Base-by-base conservation (phyloP, 2,888 invertebrate genomes). In the Calameuta idolon region DNA sequence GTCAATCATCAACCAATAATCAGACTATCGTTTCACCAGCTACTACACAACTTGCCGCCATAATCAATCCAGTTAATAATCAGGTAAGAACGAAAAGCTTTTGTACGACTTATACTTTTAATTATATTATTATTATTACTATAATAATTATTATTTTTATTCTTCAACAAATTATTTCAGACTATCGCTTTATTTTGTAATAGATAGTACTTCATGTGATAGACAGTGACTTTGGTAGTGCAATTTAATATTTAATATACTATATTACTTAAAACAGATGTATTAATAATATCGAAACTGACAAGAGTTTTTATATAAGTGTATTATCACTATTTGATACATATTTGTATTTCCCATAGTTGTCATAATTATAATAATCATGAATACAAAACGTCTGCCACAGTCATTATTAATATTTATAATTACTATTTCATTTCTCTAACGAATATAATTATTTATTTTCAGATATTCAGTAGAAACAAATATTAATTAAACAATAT, bases 61-160 rank as follows among this genome's bases (percentile, higher is more conserved):
- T 90, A 74, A 90, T 90, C 75, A 90, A 88, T 83, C 89, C 90
- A 2, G 87, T 88, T 12, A 88, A 86, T 80, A 89, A 85, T 84
- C 88, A 89, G 83, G 90, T 90, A 85, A 85, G 75, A 23, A 0
- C 9, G 2, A 23, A 15, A 55, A 55, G 23, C 23, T 55, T 1
- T 55, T 23, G 23, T 15, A 55, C 0, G 9, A 23, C 23, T 23
- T 23, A 40, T 40, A 9, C 23, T 23, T 23, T 55, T 23, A 55
- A 55, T 23, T 23, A 23, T 15, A 55, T 2, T 15, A 37, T 37
- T 34, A 11, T 34, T 15, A 55, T 55, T 55, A 9, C 15, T 15
- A 37, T 37, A 4, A 40, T 40, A 12, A 35, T 37, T 37, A 35
- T 37, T 37, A 40, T 40, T 40, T 0, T 55, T 40, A 15, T 40